Percentiles rank a stretch among this genome's conserved stretches.
Conservation (phyloP, 1,140 invertebrate species). For the Temnothorax curvispinosus region DNA sequence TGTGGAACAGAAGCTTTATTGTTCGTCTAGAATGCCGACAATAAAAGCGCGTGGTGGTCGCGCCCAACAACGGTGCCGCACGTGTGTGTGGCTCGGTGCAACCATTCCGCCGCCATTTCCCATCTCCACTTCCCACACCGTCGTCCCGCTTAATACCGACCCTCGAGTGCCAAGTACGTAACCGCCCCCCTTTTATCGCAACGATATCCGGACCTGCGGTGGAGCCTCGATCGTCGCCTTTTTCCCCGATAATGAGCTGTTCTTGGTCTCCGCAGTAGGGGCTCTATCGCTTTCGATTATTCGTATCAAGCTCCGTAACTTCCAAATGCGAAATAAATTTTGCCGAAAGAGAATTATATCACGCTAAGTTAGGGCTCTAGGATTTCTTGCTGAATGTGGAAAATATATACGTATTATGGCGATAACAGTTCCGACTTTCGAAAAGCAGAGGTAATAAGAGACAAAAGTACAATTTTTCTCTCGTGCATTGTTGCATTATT, state of each 20-base stretch:
- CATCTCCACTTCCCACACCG: background rate
- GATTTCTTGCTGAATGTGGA: background rate
- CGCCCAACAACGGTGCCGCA: slow-evolving; percentile 70
- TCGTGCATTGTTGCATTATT: background rate
- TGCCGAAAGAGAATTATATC: background rate
- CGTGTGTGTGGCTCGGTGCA: slow-evolving; percentile 18
- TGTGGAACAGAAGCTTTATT: slow-evolving; percentile 77
- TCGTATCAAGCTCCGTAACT: background rate
- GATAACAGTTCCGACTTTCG: background rate
- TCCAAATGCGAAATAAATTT: background rate
- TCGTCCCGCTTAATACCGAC: slow-evolving; percentile 44
- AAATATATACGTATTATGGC: background rate
- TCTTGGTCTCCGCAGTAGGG: background rate
- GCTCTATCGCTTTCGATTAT: background rate
- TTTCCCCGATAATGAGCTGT: slow-evolving; percentile 30
- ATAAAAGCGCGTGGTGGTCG: slow-evolving; percentile 73
- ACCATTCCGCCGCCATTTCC: slow-evolving; percentile 3
- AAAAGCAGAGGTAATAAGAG: background rate
- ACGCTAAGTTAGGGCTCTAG: background rate
- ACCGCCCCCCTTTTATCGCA: slow-evolving; percentile 55
- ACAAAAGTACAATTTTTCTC: slow-evolving; percentile 17
- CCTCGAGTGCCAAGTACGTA: slow-evolving; percentile 35
- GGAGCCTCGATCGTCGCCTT: slow-evolving; percentile 12
- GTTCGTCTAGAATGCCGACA: slow-evolving; percentile 77
- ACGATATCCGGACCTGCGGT: slow-evolving; percentile 43